Base-by-base conservation (phyloP, 2,113 vertebrate genomes). In the Danio rerio region DNA sequence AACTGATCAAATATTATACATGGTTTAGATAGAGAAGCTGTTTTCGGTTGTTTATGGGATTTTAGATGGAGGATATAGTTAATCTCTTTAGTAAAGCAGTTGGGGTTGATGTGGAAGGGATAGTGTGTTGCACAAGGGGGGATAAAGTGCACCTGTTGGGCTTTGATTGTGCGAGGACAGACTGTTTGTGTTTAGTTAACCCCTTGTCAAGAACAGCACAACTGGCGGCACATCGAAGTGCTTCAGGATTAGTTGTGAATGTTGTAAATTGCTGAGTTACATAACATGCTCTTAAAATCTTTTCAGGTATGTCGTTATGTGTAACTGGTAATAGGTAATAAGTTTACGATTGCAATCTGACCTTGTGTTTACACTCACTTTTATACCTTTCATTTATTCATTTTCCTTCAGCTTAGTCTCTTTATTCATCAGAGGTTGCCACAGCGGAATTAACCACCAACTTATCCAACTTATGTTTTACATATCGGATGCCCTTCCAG, bases 131-230 rank as follows among this genome's bases (percentile, higher is more conserved):
- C 31, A 52, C 43, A 74, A 82, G 13, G 49, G 56, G 71, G 71
- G 42, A 65, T 59, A 55, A 68, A 50, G 40, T 69, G 65, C 63
- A 82, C 81, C 72, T 82, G 72, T 82, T 82, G 81, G 42, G 52
- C 71, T 40, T 82, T 42, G 68, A 62, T 49, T 76, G 45, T 69
- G 42, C 47, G 63, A 42, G 11, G 13, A 76, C 73, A 69, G 43
- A 69, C 16, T 8, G 47, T 42, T 31, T 40, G 20, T 40, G 47
- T 13, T 55, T 63, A 16, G 16, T 42, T 53, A 20, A 73, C 69
- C 45, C 69, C 69, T 52, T 10, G 43, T 47, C 69, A 52, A 73
- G 59, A 62, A 55, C 71, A 43, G n/a, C 5, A 53, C 2, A 20
- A 42, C 65, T 3, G 10, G 20, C 42, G 43, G n/a, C 49, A 56